phyloP scores from a whole-genome alignment of 92 coral and sea anemone species.

The Parazoanthus atlanticus region DNA sequence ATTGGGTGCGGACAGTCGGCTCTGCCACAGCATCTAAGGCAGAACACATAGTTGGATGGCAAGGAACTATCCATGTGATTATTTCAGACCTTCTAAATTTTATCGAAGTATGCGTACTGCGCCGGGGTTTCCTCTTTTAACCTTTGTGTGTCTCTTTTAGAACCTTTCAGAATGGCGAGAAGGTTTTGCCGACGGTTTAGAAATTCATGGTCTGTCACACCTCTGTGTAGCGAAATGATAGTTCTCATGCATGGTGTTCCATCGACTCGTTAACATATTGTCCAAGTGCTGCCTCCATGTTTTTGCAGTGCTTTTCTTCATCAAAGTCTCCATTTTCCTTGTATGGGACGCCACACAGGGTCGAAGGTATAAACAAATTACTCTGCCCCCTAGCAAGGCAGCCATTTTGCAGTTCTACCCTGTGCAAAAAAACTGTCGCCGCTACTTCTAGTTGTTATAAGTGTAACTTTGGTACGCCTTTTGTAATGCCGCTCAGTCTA shows the following conservation, averaged over 20 bases:
- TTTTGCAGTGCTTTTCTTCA: conserved; percentile 35
- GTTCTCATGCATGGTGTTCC: conserved; percentile 58
- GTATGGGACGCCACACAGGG: conserved; percentile 46
- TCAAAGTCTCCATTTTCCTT: conserved; percentile 23
- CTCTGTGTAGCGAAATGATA: conserved; percentile 38
- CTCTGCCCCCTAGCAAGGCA: conserved; percentile 57
- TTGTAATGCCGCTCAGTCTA: conserved; percentile 57
- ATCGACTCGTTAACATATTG: conserved; percentile 50
- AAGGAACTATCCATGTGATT: conserved; percentile 53
- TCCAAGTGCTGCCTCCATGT: conserved; percentile 54
- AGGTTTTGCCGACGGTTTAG: not conserved
- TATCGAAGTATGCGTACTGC: conserved; percentile 11
- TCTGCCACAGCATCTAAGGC: conserved; percentile 56
- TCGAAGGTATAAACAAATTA: conserved; percentile 56
- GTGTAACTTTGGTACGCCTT: conserved; percentile 41
- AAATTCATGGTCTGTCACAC: conserved; percentile 14
- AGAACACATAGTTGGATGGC: conserved; percentile 47
- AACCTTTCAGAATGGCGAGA: conserved; percentile 41
- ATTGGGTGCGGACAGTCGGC: conserved; percentile 37
- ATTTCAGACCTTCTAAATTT: conserved; percentile 41
- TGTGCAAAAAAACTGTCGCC: conserved; percentile 60
- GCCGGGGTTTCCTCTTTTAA: conserved; percentile 14
- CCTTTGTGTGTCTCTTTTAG: conserved; percentile 39
- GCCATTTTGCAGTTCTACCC: conserved; percentile 61
- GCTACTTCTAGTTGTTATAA: conserved; percentile 59